These are phyloP conservation scores for Parnassius smintheus DNA, from an alignment of 2,888 invertebrate species.

Conservation along the genomic window DNA sequence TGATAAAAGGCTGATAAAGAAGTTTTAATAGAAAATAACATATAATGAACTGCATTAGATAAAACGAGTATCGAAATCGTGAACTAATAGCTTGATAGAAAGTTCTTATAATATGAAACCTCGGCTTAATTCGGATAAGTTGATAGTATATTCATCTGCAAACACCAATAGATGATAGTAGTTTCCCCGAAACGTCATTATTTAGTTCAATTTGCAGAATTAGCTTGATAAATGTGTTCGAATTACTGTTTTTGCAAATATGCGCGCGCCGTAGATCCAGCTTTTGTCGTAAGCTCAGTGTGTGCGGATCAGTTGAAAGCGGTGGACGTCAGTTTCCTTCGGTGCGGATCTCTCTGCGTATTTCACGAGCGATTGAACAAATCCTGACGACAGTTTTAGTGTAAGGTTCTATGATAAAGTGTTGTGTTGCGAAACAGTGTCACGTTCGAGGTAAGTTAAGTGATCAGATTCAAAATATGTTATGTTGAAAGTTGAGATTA, in stretches of 20 bases:
- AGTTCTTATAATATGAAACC: neutral
- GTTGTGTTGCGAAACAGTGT: slow-evolving; percentile 29
- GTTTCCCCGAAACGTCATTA: slow-evolving; percentile 65
- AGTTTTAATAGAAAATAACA: too few relatives aligned
- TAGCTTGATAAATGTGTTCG: slow-evolving; percentile 77
- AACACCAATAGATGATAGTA: slow-evolving; percentile 53
- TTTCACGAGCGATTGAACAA: slow-evolving; percentile 18
- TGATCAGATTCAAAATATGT: neutral
- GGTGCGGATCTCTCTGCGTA: neutral
- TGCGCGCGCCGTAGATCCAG: slow-evolving; percentile 71
- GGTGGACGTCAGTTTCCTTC: slow-evolving; percentile 25
- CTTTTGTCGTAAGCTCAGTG: slow-evolving; percentile 56
- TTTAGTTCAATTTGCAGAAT: slow-evolving; percentile 77
- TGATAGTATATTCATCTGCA: slow-evolving; percentile 52
- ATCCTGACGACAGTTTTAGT: slow-evolving; percentile 26
- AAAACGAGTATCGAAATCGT: too few relatives aligned
- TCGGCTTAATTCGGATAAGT: slow-evolving; percentile 39
- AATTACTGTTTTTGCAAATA: slow-evolving; percentile 68
- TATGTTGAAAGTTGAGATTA: too few relatives aligned
- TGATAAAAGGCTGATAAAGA: too few relatives aligned
- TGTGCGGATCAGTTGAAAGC: slow-evolving; percentile 26
- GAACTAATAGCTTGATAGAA: too few relatives aligned
- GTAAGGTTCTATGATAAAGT: slow-evolving; percentile 26
- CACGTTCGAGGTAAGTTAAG: slow-evolving; percentile 11
- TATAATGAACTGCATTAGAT: too few relatives aligned